These are phyloP conservation scores for Phocides pigmalion DNA, from an alignment of 1,140 invertebrate genomes.

Conservation along the genomic window DNA sequence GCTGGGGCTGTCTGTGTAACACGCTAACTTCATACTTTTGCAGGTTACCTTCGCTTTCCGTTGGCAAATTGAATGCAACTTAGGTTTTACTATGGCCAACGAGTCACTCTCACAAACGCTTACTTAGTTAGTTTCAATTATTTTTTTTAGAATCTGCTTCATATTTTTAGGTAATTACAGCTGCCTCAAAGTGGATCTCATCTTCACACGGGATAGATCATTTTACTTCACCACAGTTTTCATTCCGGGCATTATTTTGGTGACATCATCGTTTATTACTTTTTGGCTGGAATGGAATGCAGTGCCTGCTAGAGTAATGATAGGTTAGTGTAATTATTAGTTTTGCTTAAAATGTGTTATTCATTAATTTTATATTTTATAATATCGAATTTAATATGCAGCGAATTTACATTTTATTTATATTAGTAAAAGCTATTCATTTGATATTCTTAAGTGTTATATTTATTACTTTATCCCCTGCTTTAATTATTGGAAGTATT, in stretches of 20 bases:
- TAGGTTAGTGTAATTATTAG: slow-evolving; percentile 89
- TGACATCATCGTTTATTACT: slow-evolving; percentile 95
- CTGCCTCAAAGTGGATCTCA: slow-evolving; percentile 93
- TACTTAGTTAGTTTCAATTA: slow-evolving; percentile 55
- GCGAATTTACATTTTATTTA: too few species aligned
- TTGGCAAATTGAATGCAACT: slow-evolving; percentile 50
- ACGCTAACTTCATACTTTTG: slow-evolving; percentile 64
- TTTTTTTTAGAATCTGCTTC: slow-evolving; percentile 76
- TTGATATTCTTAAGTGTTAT: too few species aligned
- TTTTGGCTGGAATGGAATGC: slow-evolving; percentile 97
- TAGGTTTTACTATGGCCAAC: slow-evolving; percentile 39
- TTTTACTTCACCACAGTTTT: slow-evolving; percentile 97
- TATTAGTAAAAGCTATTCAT: too few species aligned
- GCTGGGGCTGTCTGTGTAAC: slow-evolving; percentile 71
- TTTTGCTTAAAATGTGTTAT: too few species aligned
- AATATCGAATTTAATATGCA: too few species aligned
- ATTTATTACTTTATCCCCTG: too few species aligned
- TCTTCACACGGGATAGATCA: slow-evolving; percentile 91
- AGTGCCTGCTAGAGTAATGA: slow-evolving; percentile 94
- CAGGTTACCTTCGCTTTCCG: slow-evolving; percentile 59
- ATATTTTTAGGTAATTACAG: slow-evolving; percentile 93
- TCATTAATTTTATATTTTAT: too few species aligned
- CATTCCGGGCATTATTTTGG: slow-evolving; percentile 95
- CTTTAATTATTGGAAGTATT: too few species aligned
- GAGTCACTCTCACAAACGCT: slow-evolving; percentile 43